Evolutionary conservation across 2,888 invertebrate species (phyloP).

Genomic region (Tenthredo notha): DNA sequence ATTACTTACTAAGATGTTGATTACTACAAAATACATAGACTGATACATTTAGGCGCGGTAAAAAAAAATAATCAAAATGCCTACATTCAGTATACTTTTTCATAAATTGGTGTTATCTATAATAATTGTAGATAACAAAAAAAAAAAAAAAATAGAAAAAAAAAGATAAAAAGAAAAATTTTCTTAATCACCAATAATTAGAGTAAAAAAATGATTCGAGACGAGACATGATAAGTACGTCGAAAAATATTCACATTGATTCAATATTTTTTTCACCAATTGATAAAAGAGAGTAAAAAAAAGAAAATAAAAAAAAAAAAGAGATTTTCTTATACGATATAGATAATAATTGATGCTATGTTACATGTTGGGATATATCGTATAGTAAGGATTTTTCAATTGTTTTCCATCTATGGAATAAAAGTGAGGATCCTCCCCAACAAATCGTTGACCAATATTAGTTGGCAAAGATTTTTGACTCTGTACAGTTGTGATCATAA

Average conservation of each 20-base stretch:
- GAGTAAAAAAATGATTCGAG: background rate
- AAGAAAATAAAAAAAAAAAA: no score
- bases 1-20: conserved; percentile 12
- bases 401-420: conserved; percentile 69
- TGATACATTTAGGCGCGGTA: conserved; percentile 13
- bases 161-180: background rate
- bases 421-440: conserved; percentile 68
- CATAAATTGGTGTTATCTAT: background rate
- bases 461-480: conserved; percentile 66
- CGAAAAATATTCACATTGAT: conserved; percentile 35
- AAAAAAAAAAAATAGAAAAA: background rate
- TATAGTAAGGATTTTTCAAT: conserved; percentile 71
- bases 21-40: background rate
- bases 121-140: background rate
- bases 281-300: background rate
- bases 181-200: background rate
- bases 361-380: conserved; percentile 73
- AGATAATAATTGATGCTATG: background rate
- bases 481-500: conserved; percentile 70
- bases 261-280: background rate
- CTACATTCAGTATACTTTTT: conserved; percentile 6
- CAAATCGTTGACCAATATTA: conserved; percentile 69
- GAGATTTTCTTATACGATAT: background rate
- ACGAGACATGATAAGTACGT: background rate
- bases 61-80: conserved; percentile 19